Percentiles rank a stretch among this genome's conserved stretches.
Evolutionary conservation across 2,888 invertebrate species (phyloP).

Genomic region (Cordilura impudica): DNA sequence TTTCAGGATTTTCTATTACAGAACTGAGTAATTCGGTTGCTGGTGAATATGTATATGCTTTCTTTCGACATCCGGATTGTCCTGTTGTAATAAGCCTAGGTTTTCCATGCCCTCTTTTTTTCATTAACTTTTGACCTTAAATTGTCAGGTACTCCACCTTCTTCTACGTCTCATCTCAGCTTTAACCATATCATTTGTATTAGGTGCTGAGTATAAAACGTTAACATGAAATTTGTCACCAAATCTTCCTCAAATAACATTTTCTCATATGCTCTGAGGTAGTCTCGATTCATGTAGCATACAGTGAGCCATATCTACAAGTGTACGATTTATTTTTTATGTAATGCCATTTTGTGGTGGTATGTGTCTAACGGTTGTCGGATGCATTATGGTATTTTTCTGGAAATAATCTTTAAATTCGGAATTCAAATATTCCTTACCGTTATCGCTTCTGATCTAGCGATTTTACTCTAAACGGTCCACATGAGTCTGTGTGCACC

Average conservation of each 20-base stretch:
- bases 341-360: constrained; percentile 37
- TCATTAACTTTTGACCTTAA: too few species aligned
- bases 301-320: constrained; percentile 66
- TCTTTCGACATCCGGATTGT: too few species aligned
- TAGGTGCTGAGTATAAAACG: too few species aligned
- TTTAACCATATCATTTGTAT: too few species aligned
- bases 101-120: too few species aligned
- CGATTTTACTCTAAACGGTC: too few species aligned
- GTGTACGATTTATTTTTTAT: constrained; percentile 51
- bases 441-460: constrained; percentile 56
- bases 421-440: constrained; percentile 45
- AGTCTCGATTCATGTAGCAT: constrained; percentile 66
- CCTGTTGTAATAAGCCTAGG: too few species aligned
- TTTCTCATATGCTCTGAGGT: constrained; percentile 65
- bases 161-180: too few species aligned
- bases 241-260: constrained; percentile 54
- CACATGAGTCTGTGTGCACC: not conserved
- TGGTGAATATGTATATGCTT: too few species aligned
- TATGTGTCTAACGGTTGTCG: constrained; percentile 34
- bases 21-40: too few species aligned
- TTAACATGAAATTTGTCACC: too few species aligned
- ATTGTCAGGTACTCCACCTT: too few species aligned
- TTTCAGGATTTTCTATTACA: constrained; percentile 25
- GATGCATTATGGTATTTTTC: constrained; percentile 29
- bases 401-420: constrained; percentile 43